Evolutionary conservation across 2,797 vertebrate genomes (phyloP), one percentile per base, ranked within the genome.

Genomic region (Gila robusta): DNA sequence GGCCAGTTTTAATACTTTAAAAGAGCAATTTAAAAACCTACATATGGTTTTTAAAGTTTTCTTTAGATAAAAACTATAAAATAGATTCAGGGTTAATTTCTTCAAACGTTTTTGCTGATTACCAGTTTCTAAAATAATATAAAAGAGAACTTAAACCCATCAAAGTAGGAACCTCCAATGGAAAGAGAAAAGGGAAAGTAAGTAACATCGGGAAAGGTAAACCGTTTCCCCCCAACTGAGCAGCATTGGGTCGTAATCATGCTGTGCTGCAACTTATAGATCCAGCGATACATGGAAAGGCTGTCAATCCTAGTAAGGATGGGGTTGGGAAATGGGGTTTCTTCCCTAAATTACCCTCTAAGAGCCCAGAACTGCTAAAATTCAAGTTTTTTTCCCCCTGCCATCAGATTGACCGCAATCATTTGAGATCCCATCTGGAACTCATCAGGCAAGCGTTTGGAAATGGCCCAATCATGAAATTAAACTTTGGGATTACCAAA

Each of bases 401-500:
- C 87, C 89, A 85, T 89, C 79, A 87, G 85, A 81, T 85, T 84
- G 87, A 90, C 88, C 76, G 87, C 86, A 86, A 86, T 86, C 84
- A 73, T 81, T 62, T 28, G 26, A 83, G 88, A 87, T 81, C 87
- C 89, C 91, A 92, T 92, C 90, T 92, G 90, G 89, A 88, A 88
- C 79, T 77, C 90, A 89, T 92, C 88, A 90, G 66, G 69, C 86
- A 76, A 19, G 49, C 87, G 87, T 84, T 90, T 92, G 91, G 90
- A 91, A 87, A 88, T 28, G 62, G 82, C 88, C 89, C 89, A 91
- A 89, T 91, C 89, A 88, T 79, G 62, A 87, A 92, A 90, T 92
- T 90, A 88, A 90, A 91, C 87, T 90, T 89, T 64, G 79, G 89
- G 89, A 90, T 92, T 91, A 90, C 88, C 82, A 87, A 91, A 84